Evolutionary conservation across 1,140 invertebrate species (phyloP), one percentile per base, ranked within the genome.

Genomic region (Zaprionus lachaisei): DNA sequence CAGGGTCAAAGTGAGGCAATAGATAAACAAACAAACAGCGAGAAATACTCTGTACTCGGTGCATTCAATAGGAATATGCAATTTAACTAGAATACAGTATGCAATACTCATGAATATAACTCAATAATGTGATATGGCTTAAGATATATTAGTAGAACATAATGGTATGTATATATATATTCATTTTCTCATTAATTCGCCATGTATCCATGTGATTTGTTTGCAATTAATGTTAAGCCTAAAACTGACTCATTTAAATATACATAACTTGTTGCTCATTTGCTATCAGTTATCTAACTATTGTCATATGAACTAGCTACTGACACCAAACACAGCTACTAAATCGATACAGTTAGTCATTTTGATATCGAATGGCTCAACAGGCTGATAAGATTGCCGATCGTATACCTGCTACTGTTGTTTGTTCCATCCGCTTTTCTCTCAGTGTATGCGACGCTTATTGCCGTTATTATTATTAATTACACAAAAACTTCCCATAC

Each of bases 401-500:
- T 12, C 11, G 26, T 34, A 15, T 17, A 5, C 55, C 54, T 15
- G 17, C 15, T 44, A n/a, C 15, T 15, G 6, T 4, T 38, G 5
- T 2, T n/a, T n/a, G 37, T 4, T 14, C 14, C 5, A 15, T 4
- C 15, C 38, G 15, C 12, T 34, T 62, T 78, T 79, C 47, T 62
- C 72, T 31, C 72, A 64, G 76, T 78, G 76, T n/a, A 69, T 41
- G 15, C 12, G 11, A 12, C 37, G 44, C 24, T 49, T 63, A 66
- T 67, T 72, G 67, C 57, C 60, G 60, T 58, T 74, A 62, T 64
- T 78, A 64, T 69, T 75, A 31, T 75, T 75, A 51, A 58, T 70
- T 47, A 65, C 44, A 72, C 62, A 72, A 68, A 68, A 72, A 72
- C 28, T 77, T 69, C 70, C 62, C 71, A 64, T 75, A 63, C 41